Evolutionary conservation across 2,113 vertebrate species (phyloP).

Genomic region (Vombatus ursinus): DNA sequence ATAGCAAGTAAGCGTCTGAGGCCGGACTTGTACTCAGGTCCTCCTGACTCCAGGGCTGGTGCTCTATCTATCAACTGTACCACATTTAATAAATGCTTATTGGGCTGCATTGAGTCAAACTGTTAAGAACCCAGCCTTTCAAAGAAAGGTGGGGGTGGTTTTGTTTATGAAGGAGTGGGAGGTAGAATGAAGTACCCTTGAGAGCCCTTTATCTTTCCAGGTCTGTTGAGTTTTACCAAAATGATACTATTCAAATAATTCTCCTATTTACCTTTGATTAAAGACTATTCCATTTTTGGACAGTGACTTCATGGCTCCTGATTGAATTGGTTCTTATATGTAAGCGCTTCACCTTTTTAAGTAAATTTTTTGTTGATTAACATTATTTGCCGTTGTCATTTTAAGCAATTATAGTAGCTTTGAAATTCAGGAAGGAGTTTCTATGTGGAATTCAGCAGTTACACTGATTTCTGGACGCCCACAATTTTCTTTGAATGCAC

Average conservation of each 20-base stretch:
- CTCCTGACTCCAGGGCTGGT: background rate
- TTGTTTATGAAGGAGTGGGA: background rate
- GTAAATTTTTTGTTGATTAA: background rate
- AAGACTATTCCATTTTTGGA: background rate
- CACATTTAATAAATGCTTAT: background rate
- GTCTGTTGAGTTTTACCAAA: background rate
- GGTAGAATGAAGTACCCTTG: background rate
- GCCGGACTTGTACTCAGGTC: background rate
- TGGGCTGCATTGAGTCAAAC: background rate
- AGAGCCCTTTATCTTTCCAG: background rate
- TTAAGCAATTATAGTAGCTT: background rate
- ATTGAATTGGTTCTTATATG: background rate
- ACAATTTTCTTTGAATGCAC: slow-evolving; percentile 21
- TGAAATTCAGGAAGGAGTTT: background rate
- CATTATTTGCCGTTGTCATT: background rate
- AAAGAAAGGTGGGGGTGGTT: background rate
- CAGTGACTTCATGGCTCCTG: background rate
- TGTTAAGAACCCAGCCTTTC: background rate
- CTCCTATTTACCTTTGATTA: background rate
- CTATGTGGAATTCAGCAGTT: background rate
- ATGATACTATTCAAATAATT: background rate
- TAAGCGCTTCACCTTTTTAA: background rate
- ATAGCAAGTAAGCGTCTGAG: background rate
- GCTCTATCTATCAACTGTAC: too few relatives aligned
- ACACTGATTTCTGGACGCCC: background rate